These are phyloP conservation scores for Albula goreensis DNA, from an alignment of 2,113 vertebrate species.

Conservation along the genomic window DNA sequence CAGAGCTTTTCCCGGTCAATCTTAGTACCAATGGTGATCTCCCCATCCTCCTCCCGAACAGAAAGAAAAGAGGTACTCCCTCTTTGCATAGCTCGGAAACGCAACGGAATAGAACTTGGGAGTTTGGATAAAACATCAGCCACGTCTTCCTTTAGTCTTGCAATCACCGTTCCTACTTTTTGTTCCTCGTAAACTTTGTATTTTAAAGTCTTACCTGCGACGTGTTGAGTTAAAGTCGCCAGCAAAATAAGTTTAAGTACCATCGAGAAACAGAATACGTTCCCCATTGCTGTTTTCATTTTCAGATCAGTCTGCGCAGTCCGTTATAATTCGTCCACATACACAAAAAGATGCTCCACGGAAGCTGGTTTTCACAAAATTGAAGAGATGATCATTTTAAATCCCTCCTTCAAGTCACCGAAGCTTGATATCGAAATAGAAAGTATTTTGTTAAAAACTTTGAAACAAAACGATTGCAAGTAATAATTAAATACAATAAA, in stretches of 20 bases:
- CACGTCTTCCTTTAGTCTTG: constrained; percentile 85
- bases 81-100: constrained; percentile 91
- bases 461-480: neutral
- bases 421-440: neutral
- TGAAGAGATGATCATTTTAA: constrained; percentile 48
- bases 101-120: constrained; percentile 78
- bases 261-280: constrained; percentile 45
- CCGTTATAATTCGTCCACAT: constrained; percentile 13
- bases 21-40: constrained; percentile 86
- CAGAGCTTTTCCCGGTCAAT: constrained; percentile 96
- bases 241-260: constrained; percentile 60
- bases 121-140: constrained; percentile 79
- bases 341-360: neutral
- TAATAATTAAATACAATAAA: neutral
- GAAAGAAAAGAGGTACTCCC: constrained; percentile 78
- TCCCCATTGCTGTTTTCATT: constrained; percentile 48
- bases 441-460: neutral
- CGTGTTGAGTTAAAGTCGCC: constrained; percentile 51
- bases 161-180: constrained; percentile 86
- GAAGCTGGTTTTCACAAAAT: constrained; percentile 41
- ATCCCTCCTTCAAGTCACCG: constrained; percentile 29
- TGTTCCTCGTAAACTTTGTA: constrained; percentile 97
- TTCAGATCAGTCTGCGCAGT: constrained; percentile 46
- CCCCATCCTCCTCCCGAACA: constrained; percentile 88
- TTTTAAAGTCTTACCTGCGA: constrained; percentile 81